Conservation (phyloP, 2,888 invertebrate genomes). For the Acronicta leporina region DNA sequence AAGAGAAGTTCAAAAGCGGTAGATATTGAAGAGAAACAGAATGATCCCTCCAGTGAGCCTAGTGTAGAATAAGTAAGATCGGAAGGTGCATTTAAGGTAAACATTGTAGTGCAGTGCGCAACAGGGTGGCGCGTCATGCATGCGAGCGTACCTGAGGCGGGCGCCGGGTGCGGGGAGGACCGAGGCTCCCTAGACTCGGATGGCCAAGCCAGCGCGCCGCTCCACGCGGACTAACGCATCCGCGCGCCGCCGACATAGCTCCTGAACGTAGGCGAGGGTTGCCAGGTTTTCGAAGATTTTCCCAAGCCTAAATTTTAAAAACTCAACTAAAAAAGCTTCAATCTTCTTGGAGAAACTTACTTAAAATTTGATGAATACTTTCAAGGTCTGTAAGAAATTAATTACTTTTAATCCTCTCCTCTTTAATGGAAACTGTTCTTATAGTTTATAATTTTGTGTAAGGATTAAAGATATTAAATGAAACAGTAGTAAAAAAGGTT, state of each 20-base stretch:
- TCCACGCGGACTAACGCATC: constrained; percentile 82
- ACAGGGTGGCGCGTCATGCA: constrained; percentile 76
- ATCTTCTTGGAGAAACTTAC: background rate
- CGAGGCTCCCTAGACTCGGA: constrained; percentile 59
- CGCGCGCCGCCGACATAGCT: constrained; percentile 51
- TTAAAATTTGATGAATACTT: background rate
- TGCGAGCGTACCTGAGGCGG: constrained; percentile 77
- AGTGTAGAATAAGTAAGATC: constrained; percentile 60
- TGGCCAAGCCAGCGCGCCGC: constrained; percentile 78
- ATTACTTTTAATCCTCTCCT: background rate
- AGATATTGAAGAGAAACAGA: constrained; percentile 47
- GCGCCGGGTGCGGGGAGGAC: constrained; percentile 73
- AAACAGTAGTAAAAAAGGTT: background rate
- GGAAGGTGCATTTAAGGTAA: constrained; percentile 66
- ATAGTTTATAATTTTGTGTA: background rate
- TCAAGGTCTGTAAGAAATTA: background rate
- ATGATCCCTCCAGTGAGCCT: constrained; percentile 56
- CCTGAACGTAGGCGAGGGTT: constrained; percentile 62
- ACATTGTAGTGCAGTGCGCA: constrained; percentile 84
- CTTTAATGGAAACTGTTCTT: background rate
- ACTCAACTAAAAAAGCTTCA: background rate
- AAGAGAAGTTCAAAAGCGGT: constrained; percentile 41
- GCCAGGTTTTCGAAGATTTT: constrained; percentile 49
- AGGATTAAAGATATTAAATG: too few species aligned
- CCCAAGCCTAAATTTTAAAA: constrained; percentile 9